These are phyloP conservation scores for Hemiprocne comata DNA, from an alignment of 2,113 vertebrate species.

Conservation along the genomic window DNA sequence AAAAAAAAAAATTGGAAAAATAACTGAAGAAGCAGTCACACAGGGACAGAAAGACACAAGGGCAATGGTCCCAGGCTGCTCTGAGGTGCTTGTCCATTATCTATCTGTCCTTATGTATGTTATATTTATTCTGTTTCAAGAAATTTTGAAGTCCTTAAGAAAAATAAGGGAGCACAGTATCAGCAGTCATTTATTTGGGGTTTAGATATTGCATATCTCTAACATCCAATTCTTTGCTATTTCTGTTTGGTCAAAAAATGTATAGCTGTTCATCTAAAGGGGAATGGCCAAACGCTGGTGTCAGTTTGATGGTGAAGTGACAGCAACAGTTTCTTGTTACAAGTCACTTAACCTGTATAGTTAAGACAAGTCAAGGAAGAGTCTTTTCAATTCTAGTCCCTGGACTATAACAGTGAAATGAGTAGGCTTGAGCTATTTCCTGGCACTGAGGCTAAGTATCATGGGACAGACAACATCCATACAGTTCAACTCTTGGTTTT, in stretches of 20 bases:
- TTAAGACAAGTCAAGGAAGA: not conserved
- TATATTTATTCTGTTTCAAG: not conserved
- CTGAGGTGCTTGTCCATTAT: not conserved
- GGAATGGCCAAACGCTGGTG: not conserved
- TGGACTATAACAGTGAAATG: not conserved
- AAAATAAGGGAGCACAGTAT: not conserved
- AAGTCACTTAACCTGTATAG: not conserved
- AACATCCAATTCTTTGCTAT: not conserved
- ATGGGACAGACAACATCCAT: not conserved
- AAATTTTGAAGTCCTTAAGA: not conserved
- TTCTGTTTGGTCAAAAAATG: not conserved
- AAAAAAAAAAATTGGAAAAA: not conserved
- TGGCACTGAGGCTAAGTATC: not conserved
- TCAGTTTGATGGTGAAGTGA: not conserved
- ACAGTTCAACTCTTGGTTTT: not conserved
- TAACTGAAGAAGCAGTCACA: not conserved
- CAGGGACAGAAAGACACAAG: not conserved
- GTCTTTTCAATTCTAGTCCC: not conserved
- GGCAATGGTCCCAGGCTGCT: not conserved
- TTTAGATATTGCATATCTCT: not conserved
- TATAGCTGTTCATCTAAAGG: not conserved
- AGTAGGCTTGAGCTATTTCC: not conserved
- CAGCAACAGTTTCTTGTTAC: not conserved
- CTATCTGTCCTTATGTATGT: not conserved
- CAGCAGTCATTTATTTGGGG: not conserved